Conservation (phyloP, 2,113 vertebrate species). For the Okapia johnstoni region DNA sequence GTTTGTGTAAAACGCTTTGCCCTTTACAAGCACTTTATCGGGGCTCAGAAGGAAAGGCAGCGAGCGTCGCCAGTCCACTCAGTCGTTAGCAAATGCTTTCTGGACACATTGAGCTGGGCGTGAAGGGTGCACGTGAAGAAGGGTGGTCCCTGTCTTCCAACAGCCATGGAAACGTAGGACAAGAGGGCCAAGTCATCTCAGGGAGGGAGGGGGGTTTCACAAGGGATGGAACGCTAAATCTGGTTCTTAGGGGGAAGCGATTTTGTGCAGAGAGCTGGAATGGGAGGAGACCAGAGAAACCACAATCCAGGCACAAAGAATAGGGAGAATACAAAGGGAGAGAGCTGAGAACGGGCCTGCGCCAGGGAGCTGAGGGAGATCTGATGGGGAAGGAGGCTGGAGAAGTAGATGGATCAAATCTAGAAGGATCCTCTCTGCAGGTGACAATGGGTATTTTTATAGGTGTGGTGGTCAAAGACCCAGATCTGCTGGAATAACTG, state of each 20-base stretch:
- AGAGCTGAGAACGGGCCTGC: not conserved
- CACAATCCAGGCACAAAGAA: not conserved
- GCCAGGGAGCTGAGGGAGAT: accelerated
- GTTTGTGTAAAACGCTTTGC: not conserved
- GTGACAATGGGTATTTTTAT: not conserved
- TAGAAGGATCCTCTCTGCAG: not conserved
- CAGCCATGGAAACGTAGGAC: not conserved
- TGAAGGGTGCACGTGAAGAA: not conserved
- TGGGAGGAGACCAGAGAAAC: not conserved
- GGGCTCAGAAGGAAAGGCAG: not conserved
- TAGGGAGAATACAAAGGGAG: accelerated
- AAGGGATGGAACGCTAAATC: not conserved
- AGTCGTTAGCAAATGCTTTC: not conserved
- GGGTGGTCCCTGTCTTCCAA: not conserved
- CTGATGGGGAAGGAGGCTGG: not conserved
- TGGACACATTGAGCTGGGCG: not conserved
- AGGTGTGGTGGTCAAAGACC: not conserved
- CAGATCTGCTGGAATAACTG: not conserved
- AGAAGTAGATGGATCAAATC: not conserved
- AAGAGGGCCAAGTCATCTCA: not conserved
- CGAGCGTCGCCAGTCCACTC: accelerated
- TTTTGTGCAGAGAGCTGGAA: not conserved
- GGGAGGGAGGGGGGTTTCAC: not conserved
- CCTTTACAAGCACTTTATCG: not conserved
- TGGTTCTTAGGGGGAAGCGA: not conserved